phyloP scores from a whole-genome alignment of 1,140 invertebrate species.

The Ephestia elutella region DNA sequence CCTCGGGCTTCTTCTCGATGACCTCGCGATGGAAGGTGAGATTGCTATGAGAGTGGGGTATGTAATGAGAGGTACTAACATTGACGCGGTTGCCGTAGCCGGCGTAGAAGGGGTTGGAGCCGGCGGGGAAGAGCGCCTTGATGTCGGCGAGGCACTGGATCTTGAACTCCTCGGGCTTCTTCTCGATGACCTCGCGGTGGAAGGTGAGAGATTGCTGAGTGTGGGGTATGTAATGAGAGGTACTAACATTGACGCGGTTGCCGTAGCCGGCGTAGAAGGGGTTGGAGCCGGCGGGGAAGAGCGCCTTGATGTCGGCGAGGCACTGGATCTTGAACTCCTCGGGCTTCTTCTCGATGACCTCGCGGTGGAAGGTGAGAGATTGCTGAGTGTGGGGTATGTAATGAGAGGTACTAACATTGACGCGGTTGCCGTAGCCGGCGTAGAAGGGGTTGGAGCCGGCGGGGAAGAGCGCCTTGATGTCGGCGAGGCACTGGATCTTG shows the following conservation, averaged over 20 bases:
- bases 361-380: constrained; percentile 93
- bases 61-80: constrained; percentile 82
- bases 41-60: too few species aligned
- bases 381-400: too few species aligned
- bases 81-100: constrained; percentile 99
- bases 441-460: constrained; percentile 92
- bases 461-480: constrained; percentile 96
- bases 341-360: constrained; percentile 99
- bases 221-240: too few species aligned
- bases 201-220: too few species aligned
- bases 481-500: constrained; percentile 97
- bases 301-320: constrained; percentile 94
- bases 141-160: constrained; percentile 98
- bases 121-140: constrained; percentile 90
- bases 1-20: constrained; percentile 99
- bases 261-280: too few species aligned
- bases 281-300: too few species aligned
- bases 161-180: constrained; percentile 99
- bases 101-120: constrained; percentile 95
- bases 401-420: constrained; percentile 92
- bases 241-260: too few species aligned
- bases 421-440: constrained; percentile 98
- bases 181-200: constrained; percentile 99
- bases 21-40: constrained; percentile 98
- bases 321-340: constrained; percentile 99